These are phyloP conservation scores for Simalia tracyae DNA, from an alignment of 2,797 vertebrate species.

Conservation along the genomic window DNA sequence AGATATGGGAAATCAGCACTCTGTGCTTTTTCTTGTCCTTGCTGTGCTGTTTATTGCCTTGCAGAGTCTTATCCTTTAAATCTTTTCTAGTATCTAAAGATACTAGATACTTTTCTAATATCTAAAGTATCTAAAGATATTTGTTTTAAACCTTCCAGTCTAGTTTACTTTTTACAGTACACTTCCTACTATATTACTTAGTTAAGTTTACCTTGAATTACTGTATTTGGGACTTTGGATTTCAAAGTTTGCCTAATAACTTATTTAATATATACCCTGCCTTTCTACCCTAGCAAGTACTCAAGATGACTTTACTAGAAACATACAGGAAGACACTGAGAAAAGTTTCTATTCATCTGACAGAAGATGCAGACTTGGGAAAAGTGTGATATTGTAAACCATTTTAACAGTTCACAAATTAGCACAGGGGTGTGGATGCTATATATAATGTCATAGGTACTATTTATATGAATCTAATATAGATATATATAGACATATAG, in stretches of 20 bases:
- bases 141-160: neutral
- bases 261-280: neutral
- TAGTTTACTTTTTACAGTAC: neutral
- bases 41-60: neutral
- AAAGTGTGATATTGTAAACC: neutral
- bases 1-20: neutral
- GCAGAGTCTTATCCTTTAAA: neutral
- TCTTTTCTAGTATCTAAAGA: neutral
- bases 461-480: neutral
- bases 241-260: neutral
- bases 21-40: neutral
- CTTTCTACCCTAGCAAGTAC: neutral
- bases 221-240: neutral
- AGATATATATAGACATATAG: neutral
- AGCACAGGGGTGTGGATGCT: neutral
- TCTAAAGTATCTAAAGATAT: no score
- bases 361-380: neutral
- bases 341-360: neutral
- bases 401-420: neutral
- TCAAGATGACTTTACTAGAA: neutral
- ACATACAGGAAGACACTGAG: neutral
- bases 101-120: neutral
- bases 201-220: neutral
- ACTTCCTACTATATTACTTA: neutral
- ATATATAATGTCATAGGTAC: neutral